Evolutionary conservation across 1,140 invertebrate species (phyloP), one percentile per base, ranked within the genome.

Genomic region (Macrosteles quadrilineatus): DNA sequence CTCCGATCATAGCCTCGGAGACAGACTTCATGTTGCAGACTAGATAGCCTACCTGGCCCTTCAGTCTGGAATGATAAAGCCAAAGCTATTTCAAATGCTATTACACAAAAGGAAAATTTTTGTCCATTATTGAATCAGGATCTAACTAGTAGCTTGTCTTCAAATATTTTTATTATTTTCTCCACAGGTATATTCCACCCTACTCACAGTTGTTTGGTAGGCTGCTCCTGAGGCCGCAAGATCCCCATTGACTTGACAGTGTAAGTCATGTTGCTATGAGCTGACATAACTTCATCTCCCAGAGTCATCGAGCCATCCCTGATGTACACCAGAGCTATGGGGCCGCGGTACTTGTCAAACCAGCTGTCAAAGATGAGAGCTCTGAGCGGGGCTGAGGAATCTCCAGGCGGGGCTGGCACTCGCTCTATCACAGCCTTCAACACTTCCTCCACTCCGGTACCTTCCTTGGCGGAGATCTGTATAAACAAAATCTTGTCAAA

Each of bases 311-410:
- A 79, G 2, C 95, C 95, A 78, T 94, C 89, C 55, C 90, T 82
- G 11, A 97, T 82, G 77, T 90, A 92, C 43, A 97, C 84, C 62
- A 96, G 83, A 71, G 89, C 87, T 70, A 98, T 83, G 0, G 91
- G 89, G 6, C 97, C 97, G 80, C 57, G 55, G 17, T 59, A 62
- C 17, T 47, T 19, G 32, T 68, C 45, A 81, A 90, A 98, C 92
- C 94, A 97, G 53, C 92, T 96, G 79, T 99, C 97, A 83, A 98
- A 98, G 53, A 98, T 81, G 23, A 98, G 80, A 0, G 91, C 93
- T 78, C 87, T 87, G 45, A 98, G 88, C 25, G 89, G 84, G 25
- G 83, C 83, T 9, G 86, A 76, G 70, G 83, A 78, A 66, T 85
- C 74, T 3, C 86, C 87, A 21, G 77, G 73, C 2, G 96, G 96